These are phyloP conservation scores for Oreochromis aureus DNA, from an alignment of 2,113 vertebrate genomes.

Conservation along the genomic window DNA sequence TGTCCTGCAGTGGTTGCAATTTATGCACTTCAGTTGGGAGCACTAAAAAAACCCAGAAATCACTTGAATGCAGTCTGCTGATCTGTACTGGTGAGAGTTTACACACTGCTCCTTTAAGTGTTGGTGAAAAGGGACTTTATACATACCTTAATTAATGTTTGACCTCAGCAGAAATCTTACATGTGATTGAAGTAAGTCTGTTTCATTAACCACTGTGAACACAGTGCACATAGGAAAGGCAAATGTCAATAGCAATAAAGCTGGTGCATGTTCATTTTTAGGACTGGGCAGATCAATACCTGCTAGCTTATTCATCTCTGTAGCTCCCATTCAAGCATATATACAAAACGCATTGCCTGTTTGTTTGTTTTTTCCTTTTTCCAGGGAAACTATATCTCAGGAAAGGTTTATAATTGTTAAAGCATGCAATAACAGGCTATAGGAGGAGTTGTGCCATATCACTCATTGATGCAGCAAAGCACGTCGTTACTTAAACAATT, in stretches of 20 bases:
- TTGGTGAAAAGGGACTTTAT: neutral
- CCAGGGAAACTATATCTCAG: neutral
- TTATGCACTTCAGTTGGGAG: neutral
- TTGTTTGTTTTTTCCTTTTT: neutral
- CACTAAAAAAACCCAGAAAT: accelerated
- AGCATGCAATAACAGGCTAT: constrained; percentile 12
- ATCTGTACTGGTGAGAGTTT: neutral
- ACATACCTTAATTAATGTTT: neutral
- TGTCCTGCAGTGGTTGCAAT: neutral
- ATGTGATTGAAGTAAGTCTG: neutral
- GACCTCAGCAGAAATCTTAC: neutral
- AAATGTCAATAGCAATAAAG: neutral
- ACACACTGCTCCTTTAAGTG: neutral
- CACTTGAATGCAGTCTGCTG: neutral
- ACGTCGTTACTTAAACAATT: constrained; percentile 31
- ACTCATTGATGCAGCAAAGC: neutral
- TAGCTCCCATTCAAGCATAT: neutral
- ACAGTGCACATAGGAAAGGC: neutral
- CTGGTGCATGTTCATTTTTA: neutral
- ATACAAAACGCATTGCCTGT: neutral
- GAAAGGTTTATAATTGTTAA: neutral
- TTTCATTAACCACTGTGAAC: neutral
- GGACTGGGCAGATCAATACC: neutral
- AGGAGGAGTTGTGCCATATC: neutral
- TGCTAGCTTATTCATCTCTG: neutral